These are phyloP conservation scores for Molothrus aeneus DNA, from an alignment of 2,797 vertebrate species.

Conservation along the genomic window DNA sequence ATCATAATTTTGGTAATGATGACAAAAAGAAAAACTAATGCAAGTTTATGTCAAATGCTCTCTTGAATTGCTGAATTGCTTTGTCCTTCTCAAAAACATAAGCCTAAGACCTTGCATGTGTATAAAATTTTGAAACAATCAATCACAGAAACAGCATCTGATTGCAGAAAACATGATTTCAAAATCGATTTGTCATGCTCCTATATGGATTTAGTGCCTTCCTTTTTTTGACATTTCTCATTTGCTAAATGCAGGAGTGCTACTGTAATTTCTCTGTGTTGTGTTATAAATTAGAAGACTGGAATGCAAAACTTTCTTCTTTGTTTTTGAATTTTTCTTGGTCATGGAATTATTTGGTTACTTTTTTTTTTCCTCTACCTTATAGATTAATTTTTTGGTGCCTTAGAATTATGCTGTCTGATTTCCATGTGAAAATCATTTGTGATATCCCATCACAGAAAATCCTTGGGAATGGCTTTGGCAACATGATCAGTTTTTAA, in stretches of 20 bases:
- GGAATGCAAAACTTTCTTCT: neutral
- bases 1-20: slow-evolving; percentile 46
- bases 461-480: neutral
- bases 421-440: neutral
- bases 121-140: slow-evolving; percentile 68
- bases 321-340: neutral
- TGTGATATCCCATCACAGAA: neutral
- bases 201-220: slow-evolving; percentile 72
- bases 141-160: slow-evolving; percentile 53
- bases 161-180: slow-evolving; percentile 73
- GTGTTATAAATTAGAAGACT: slow-evolving; percentile 19
- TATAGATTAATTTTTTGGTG: neutral
- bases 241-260: slow-evolving; percentile 66
- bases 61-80: slow-evolving; percentile 56
- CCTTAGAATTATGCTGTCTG: neutral
- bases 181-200: slow-evolving; percentile 72
- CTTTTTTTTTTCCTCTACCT: neutral
- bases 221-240: slow-evolving; percentile 74
- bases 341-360: slow-evolving; percentile 29
- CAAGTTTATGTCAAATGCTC: slow-evolving; percentile 28
- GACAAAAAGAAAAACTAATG: slow-evolving; percentile 48
- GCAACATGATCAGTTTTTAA: neutral
- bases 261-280: slow-evolving; percentile 56
- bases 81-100: slow-evolving; percentile 58
- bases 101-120: slow-evolving; percentile 27